Evolutionary conservation across 2,797 vertebrate genomes (phyloP), one percentile per base, ranked within the genome.

Genomic region (Anisognathus igniventris): DNA sequence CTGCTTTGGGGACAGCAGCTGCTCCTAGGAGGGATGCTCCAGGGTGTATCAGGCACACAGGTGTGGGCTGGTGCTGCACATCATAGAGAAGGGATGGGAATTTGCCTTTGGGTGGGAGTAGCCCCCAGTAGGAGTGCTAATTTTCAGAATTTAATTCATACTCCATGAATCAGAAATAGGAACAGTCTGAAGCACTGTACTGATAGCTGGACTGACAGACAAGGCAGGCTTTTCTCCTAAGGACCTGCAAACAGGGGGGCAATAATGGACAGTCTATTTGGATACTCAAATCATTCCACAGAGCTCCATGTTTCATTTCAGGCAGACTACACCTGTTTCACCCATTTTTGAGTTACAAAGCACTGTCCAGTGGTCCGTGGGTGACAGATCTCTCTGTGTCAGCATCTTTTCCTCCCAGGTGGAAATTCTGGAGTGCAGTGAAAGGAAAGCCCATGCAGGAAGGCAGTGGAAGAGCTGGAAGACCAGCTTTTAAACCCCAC

Each of bases 11-110:
- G 60, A n/a, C 21, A 48, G 57, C 31, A 71, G 7, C 37, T 60
- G 14, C 23, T 23, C 25, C 0, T 0, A 64, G 53, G 23, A 54
- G 18, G 27, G 20, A 30, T 57, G 35, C 4, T 85, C 30, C 40
- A 39, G 45, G 19, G 15, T 39, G 10, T 22, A 1, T 28, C 2
- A 14, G 35, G 30, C 0, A 9, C 30, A 45, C 1, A 6, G 44
- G 15, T 4, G 0, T 2, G 7, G 56, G 65, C 30, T 61, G 61
- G 31, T 47, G 65, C 47, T 64, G 65, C 47, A 27, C 42, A n/a
- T n/a, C 51, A 33, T 0, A 10, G 39, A 50, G 45, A 27, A 24
- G 19, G n/a, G 35, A 77, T 2, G 14, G 37, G 30, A 87, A 78
- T 62, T 66, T 79, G 58, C 74, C 45, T 81, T 62, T 1, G 1